Percentiles rank a stretch among this genome's conserved stretches.
Evolutionary conservation across 2,888 invertebrate species (phyloP).

Genomic region (Dioctria rufipes): DNA sequence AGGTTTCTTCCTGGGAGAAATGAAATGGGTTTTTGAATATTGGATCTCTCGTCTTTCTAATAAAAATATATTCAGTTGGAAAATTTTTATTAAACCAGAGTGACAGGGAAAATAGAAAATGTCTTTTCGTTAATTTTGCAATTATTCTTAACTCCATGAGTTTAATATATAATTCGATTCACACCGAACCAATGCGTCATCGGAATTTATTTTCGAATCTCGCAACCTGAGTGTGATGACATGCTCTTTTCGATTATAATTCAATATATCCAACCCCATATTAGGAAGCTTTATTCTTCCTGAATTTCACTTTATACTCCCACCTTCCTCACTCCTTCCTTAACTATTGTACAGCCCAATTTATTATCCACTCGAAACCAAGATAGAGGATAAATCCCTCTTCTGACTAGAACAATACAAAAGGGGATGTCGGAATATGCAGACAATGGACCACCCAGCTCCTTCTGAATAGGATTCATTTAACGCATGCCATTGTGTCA

Average conservation of each 20-base stretch:
- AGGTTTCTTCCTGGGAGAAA: not conserved
- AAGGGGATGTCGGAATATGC: slow-evolving; percentile 40
- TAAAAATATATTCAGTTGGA: not conserved
- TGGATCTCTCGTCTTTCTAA: not conserved
- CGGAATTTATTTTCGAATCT: slow-evolving; percentile 19
- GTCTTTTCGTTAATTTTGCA: too few relatives aligned
- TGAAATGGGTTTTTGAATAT: slow-evolving; percentile 1
- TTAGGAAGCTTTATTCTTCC: not conserved
- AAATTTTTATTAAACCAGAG: not conserved
- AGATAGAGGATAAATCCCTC: slow-evolving; percentile 53
- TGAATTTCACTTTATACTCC: not conserved
- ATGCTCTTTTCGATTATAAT: slow-evolving; percentile 26
- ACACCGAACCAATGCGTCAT: not conserved
- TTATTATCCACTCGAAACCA: slow-evolving; percentile 48
- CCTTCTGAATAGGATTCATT: slow-evolving; percentile 57
- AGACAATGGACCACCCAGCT: slow-evolving; percentile 54
- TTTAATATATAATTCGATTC: too few relatives aligned
- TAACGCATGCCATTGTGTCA: slow-evolving; percentile 58
- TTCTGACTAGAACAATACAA: slow-evolving; percentile 55
- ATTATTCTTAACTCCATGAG: too few relatives aligned
- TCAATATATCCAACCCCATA: slow-evolving; percentile 19
- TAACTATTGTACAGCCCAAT: slow-evolving; percentile 43
- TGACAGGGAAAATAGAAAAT: not conserved
- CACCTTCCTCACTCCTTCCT: not conserved
- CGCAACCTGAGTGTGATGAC: slow-evolving; percentile 30